phyloP scores from a whole-genome alignment of 2,888 invertebrate species.

The Tachina fera region DNA sequence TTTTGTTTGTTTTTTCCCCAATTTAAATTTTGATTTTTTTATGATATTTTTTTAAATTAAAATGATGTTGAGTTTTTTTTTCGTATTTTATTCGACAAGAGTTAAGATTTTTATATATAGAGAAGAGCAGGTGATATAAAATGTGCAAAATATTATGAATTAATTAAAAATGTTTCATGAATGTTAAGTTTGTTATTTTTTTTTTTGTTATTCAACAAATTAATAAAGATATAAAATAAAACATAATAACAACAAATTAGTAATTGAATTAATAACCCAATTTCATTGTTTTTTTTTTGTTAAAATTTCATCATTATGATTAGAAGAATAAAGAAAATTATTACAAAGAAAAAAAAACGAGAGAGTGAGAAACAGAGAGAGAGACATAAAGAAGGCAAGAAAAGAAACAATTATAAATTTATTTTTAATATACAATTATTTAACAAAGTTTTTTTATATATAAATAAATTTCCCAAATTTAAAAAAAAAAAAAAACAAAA shows the following conservation, averaged over 20 bases:
- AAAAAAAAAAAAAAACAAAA: constrained; percentile 32
- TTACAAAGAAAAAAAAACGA: constrained; percentile 53
- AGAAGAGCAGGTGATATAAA: constrained; percentile 63
- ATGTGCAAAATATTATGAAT: constrained; percentile 60
- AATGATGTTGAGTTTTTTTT: constrained; percentile 17
- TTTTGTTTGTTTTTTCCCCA: constrained; percentile 31
- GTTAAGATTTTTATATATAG: constrained; percentile 21
- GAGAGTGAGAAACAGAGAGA: constrained; percentile 52
- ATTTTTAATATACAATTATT: constrained; percentile 67
- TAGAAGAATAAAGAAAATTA: constrained; percentile 54
- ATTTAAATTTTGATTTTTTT: constrained; percentile 13
- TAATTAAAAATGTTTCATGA: constrained; percentile 37
- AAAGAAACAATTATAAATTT: constrained; percentile 60
- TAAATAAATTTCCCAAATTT: constrained; percentile 25
- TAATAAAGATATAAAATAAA: constrained; percentile 5
- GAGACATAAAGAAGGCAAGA: constrained; percentile 54
- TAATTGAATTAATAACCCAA: constrained; percentile 53
- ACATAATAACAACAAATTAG: constrained; percentile 43
- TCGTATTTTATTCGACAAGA: constrained; percentile 16
- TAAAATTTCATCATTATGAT: constrained; percentile 36
- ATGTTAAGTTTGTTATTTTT: constrained; percentile 21
- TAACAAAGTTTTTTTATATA: constrained; percentile 42
- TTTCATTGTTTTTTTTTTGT: constrained; percentile 23
- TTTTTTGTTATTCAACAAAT: constrained; percentile 29
- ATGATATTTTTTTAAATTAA: neutral